A percentile compares a stretch with the other conserved stretches of the same genome.
Evolutionary conservation across 2,113 vertebrate species (phyloP).

Genomic region (Crypturellus undulatus): DNA sequence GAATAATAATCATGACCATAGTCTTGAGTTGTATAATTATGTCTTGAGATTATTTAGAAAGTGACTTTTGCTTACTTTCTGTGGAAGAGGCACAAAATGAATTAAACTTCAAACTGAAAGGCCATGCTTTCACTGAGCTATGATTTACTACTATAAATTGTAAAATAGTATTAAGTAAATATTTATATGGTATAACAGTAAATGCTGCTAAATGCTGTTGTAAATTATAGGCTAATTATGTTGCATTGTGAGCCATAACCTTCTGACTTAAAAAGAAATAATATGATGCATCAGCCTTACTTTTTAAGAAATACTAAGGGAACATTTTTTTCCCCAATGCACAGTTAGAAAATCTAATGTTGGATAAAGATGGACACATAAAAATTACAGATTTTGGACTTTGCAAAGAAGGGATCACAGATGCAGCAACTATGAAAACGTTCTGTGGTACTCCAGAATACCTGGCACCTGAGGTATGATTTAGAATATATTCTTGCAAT

Average conservation of each 20-base stretch:
- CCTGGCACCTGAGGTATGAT: slow-evolving; percentile 93
- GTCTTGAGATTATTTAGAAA: neutral
- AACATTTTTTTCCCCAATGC: slow-evolving; percentile 51
- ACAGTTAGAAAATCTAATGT: slow-evolving; percentile 98
- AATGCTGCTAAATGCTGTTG: neutral
- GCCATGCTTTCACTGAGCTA: neutral
- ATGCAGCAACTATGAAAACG: slow-evolving; percentile 99
- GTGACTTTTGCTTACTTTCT: neutral
- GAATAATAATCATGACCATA: neutral
- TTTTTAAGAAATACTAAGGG: slow-evolving; percentile 26
- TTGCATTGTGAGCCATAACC: neutral
- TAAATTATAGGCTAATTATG: neutral
- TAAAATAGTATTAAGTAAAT: neutral
- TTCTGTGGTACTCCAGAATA: slow-evolving; percentile 98
- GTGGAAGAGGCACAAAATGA: neutral
- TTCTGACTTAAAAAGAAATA: neutral
- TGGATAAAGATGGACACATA: slow-evolving; percentile 98
- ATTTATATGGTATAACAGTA: neutral
- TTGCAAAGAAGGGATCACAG: slow-evolving; percentile 98
- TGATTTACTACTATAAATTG: neutral
- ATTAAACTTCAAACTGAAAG: neutral
- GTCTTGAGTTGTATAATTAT: neutral
- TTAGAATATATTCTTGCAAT: slow-evolving; percentile 17
- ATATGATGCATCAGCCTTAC: neutral
- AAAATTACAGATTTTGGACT: slow-evolving; percentile 99